Base-by-base conservation (phyloP, 2,797 vertebrate species). In the Catamblyrhynchus diadema region DNA sequence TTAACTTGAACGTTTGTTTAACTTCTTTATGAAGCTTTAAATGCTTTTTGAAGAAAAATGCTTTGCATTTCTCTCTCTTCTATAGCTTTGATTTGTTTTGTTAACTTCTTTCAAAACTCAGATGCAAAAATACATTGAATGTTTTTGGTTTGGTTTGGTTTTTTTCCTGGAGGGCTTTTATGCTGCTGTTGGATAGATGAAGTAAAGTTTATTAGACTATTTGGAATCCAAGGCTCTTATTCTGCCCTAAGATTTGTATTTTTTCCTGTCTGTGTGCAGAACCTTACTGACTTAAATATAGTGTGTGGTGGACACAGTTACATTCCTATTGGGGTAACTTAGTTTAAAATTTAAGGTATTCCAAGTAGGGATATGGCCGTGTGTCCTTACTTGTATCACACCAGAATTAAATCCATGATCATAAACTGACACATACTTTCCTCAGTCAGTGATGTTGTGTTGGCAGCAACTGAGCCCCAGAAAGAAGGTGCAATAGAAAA, bases 341-440 rank as follows among this genome's bases (percentile, higher is more conserved):
- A 35, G 9, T 45, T 77, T 54, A 87, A 77, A 91, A 42, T 59
- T 15, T 22, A 16, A 56, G 91, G 15, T 84, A 32, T 9, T 67
- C 9, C 30, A 14, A 14, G 12, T 32, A 59, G 54, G 21, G 6
- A 3, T 80, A 37, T 18, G 25, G 13, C 33, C 2, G 0, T 4
- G 4, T 80, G 64, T 62, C n/a, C 15, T 33, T 74, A 16, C 14
- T 88, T 88, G 23, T 56, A 25, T 42, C 27, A 18, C 6, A 11
- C 12, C 25, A 66, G 7, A 35, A 50, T 67, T 73, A 39, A 89
- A 41, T 42, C 48, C 3, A 0, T 14, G 5, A 7, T 79, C 25
- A 35, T 75, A 72, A 69, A 47, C 11, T 69, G 25, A 20, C 24
- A 9, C 21, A 14, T 1, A 17, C 16, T 54, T 62, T 8, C 12